Conservation (phyloP, 2,888 invertebrate genomes). For the Aradus depressus region DNA sequence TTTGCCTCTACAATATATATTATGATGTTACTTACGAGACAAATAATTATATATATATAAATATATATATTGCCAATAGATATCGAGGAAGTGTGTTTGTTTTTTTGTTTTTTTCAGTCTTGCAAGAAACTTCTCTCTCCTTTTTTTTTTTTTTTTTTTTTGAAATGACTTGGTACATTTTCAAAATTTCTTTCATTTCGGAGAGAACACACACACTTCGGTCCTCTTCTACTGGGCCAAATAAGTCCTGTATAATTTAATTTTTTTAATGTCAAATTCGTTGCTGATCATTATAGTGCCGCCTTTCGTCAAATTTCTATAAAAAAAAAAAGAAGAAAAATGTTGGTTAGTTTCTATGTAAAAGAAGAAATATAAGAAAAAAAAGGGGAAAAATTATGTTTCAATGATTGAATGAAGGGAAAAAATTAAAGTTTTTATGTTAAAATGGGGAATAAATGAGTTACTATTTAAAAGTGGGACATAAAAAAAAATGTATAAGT, state of each 20-base stretch:
- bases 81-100: no score
- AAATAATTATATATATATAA: no score
- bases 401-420: not conserved
- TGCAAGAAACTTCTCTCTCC: constrained; percentile 15
- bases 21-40: no score
- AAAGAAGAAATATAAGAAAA: not conserved
- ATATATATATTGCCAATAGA: no score
- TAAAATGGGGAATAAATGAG: constrained; percentile 18
- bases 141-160: no score
- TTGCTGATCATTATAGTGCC: constrained; percentile 81
- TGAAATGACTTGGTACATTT: no score
- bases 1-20: no score
- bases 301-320: constrained; percentile 72
- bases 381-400: not conserved
- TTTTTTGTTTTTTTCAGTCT: constrained; percentile 16
- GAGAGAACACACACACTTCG: no score
- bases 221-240: constrained; percentile 38
- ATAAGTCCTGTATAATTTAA: constrained; percentile 75
- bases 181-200: no score
- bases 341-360: not conserved
- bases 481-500: no score
- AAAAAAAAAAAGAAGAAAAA: constrained; percentile 33
- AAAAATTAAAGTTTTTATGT: not conserved
- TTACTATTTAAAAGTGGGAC: no score
- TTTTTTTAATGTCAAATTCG: constrained; percentile 80